A percentile compares a stretch with the other conserved stretches of the same genome.
Conservation (phyloP, 1,140 invertebrate genomes). For the Ladona fulva region DNA sequence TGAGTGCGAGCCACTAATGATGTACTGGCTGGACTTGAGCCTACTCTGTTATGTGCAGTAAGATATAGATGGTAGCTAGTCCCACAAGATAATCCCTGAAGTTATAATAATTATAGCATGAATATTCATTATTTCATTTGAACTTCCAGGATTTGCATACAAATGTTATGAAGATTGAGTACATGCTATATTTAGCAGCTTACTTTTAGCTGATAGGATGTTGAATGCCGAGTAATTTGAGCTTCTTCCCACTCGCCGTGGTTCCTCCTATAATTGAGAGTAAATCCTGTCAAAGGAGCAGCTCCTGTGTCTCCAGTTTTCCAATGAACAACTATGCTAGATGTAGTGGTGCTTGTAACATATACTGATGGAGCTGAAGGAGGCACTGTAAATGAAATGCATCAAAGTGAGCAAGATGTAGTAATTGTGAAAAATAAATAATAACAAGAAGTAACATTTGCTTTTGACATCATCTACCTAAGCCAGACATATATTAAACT, state of each 20-base stretch:
- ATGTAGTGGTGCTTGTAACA: conserved; percentile 59
- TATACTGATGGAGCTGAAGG: conserved; percentile 58
- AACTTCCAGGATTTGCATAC: no score
- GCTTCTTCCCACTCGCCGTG: conserved; percentile 56
- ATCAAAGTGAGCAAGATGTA: no score
- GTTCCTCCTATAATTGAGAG: conserved; percentile 53
- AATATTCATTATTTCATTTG: no score
- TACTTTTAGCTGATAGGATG: conserved; percentile 57
- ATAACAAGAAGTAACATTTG: no score
- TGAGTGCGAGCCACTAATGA: conserved; percentile 59
- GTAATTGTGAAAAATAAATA: no score
- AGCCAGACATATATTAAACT: no score
- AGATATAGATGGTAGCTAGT: conserved; percentile 64
- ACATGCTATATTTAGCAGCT: not conserved
- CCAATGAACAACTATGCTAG: conserved; percentile 61
- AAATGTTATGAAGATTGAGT: not conserved
- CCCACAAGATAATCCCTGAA: conserved; percentile 55
- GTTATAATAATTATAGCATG: no score
- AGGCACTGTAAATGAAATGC: conserved; percentile 41
- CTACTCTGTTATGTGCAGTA: conserved; percentile 62
- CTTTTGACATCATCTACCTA: no score
- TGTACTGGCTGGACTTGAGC: conserved; percentile 57
- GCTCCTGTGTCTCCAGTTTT: conserved; percentile 59
- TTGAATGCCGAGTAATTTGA: conserved; percentile 49
- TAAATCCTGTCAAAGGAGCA: conserved; percentile 53